Evolutionary conservation across 2,797 vertebrate genomes (phyloP).

Genomic region (Urophycis tenuis): DNA sequence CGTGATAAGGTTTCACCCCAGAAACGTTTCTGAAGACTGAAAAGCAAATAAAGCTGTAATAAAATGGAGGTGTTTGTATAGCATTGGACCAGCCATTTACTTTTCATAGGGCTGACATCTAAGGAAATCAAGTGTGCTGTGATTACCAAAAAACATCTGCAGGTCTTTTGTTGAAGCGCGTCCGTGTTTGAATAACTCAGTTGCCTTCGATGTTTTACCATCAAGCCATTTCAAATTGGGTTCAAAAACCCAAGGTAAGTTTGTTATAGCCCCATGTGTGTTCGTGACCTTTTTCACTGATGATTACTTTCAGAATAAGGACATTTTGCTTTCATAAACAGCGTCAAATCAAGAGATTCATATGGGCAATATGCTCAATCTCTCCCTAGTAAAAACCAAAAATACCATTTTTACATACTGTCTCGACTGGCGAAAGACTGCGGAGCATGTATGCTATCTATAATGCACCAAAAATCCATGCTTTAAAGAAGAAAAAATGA

Average conservation of each 20-base stretch:
- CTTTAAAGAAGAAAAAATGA: too few relatives aligned
- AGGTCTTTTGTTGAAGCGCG: neutral
- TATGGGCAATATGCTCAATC: neutral
- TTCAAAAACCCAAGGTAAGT: neutral
- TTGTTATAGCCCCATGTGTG: neutral
- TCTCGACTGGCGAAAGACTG: neutral
- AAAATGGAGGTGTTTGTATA: neutral
- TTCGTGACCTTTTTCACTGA: neutral
- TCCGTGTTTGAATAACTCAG: neutral
- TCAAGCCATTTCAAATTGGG: neutral
- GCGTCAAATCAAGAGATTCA: neutral
- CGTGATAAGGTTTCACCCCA: too few relatives aligned
- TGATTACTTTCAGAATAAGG: neutral
- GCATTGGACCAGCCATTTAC: neutral
- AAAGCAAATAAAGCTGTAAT: neutral
- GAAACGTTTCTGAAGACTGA: too few relatives aligned
- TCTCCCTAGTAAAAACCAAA: neutral
- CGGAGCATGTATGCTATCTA: neutral
- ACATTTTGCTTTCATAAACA: neutral
- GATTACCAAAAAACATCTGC: neutral
- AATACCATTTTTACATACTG: neutral
- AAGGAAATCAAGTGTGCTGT: neutral
- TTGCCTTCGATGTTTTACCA: neutral
- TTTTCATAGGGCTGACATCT: neutral
- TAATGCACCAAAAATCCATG: neutral